Conservation (phyloP, 2,888 invertebrate genomes). For the Saturnia pavonia region DNA sequence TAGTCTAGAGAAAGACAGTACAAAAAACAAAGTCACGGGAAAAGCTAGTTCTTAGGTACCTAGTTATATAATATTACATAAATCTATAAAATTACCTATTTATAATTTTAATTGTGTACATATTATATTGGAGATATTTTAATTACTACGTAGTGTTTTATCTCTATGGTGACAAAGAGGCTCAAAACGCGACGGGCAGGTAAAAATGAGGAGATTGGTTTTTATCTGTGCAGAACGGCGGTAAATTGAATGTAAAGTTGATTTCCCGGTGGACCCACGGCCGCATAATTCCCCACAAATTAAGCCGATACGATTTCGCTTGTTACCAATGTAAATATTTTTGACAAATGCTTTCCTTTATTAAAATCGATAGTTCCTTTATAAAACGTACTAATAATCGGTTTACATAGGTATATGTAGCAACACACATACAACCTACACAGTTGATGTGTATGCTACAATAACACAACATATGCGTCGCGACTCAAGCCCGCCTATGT, state of each 20-base stretch:
- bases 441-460: too few relatives aligned
- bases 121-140: not conserved
- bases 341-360: slow-evolving; percentile 71
- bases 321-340: slow-evolving; percentile 77
- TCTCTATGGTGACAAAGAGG: slow-evolving; percentile 21
- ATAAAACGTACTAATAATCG: not conserved
- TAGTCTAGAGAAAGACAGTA: too few relatives aligned
- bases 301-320: slow-evolving; percentile 75
- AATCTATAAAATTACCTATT: too few relatives aligned
- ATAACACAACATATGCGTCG: too few relatives aligned
- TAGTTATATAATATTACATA: too few relatives aligned
- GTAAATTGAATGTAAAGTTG: slow-evolving; percentile 80
- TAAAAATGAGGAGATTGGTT: slow-evolving; percentile 73
- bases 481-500: too few relatives aligned
- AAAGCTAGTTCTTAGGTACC: too few relatives aligned
- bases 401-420: too few relatives aligned
- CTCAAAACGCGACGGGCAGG: slow-evolving; percentile 36
- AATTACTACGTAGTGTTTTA: slow-evolving; percentile 12
- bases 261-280: slow-evolving; percentile 72
- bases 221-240: slow-evolving; percentile 68
- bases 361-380: slow-evolving; percentile 30
- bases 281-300: slow-evolving; percentile 75
- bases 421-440: too few relatives aligned
- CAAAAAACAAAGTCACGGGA: too few relatives aligned
- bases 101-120: too few relatives aligned